Base-by-base conservation (phyloP, 2,113 vertebrate genomes). In the Ictidomys tridecemlineatus region DNA sequence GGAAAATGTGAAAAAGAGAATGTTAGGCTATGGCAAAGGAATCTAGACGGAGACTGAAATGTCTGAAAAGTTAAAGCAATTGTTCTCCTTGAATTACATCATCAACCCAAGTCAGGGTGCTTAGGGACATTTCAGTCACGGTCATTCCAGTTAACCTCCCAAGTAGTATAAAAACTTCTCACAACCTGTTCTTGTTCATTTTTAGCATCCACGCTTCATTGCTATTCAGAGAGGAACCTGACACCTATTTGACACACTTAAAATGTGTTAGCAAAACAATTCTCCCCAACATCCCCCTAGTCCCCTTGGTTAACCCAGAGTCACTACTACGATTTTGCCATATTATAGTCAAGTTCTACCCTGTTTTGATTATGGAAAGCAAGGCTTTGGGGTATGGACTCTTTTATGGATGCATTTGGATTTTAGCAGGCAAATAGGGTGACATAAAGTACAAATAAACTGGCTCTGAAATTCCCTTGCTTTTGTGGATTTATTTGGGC, bases 401-500 rank as follows among this genome's bases (percentile, higher is more conserved):
- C 39, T 89, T 96, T 98, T 93, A 95, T 58, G 80, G 74, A 91
- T 28, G 93, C 80, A 24, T 93, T 93, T 92, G 90, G 84, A 94
- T 90, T 96, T 22, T 88, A 63, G 87, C 65, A 8, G 86, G 80
- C 92, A 95, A 97, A 93, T 74, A 85, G 93, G 63, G 77, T 79
- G 72, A 96, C 73, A 96, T 85, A 94, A 95, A 98, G 87, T 91
- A 80, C 85, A 96, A 97, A 95, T 92, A 95, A 94, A 76, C 92
- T 65, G 82, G 18, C 94, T 94, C 67, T 92, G 80, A 97, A 92
- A 96, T 93, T 78, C 92, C n/a, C 76, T 58, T 93, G 92, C 63
- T 92, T 79, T 56, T 91, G 42, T 95, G 84, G 95, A 95, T 97
- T 96, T 95, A 89, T 95, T 88, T 94, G 80, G 48, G 37, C 69